A percentile compares a stretch with the other conserved stretches of the same genome.
phyloP scores from a whole-genome alignment of 1,140 invertebrate genomes.

The Zaprionus lachaisei region DNA sequence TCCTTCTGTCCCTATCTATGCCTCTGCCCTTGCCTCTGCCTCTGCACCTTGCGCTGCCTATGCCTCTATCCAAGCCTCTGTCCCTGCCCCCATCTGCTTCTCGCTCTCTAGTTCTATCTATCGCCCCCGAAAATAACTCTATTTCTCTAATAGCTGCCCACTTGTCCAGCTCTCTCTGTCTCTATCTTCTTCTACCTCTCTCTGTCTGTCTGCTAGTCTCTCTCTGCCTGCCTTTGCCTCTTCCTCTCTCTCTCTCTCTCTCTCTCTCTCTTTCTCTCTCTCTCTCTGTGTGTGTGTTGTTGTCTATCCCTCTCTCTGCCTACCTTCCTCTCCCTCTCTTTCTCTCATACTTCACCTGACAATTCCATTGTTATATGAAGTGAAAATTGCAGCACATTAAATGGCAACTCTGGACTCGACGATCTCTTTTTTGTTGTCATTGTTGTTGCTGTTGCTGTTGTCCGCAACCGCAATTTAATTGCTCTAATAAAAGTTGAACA shows the following conservation, averaged over 20 bases:
- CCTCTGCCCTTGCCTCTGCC: not conserved
- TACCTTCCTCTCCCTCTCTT: not conserved
- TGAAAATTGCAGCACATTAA: constrained; percentile 79
- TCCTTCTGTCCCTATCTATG: not conserved
- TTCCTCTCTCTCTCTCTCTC: not conserved
- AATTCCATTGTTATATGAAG: constrained; percentile 62
- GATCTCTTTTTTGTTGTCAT: constrained; percentile 24
- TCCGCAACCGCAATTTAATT: constrained; percentile 73
- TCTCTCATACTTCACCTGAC: constrained; percentile 31
- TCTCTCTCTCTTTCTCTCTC: too few species aligned
- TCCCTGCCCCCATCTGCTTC: not conserved
- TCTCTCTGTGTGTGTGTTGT: too few species aligned
- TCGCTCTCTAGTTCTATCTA: not conserved
- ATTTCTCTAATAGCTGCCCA: constrained; percentile 53
- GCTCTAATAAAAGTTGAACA: constrained; percentile 75
- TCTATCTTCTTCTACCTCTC: not conserved
- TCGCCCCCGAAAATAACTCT: constrained; percentile 48
- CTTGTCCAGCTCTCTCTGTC: not conserved
- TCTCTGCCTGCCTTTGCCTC: not conserved
- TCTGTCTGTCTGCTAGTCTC: not conserved
- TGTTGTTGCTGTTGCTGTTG: constrained; percentile 25
- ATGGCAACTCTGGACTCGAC: constrained; percentile 49
- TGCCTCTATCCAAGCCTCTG: not conserved
- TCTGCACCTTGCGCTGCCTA: too few species aligned
- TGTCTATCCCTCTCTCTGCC: not conserved